Base-by-base conservation (phyloP, 53 echinoderm and acorn worm genomes). In the Henricia sp. region DNA sequence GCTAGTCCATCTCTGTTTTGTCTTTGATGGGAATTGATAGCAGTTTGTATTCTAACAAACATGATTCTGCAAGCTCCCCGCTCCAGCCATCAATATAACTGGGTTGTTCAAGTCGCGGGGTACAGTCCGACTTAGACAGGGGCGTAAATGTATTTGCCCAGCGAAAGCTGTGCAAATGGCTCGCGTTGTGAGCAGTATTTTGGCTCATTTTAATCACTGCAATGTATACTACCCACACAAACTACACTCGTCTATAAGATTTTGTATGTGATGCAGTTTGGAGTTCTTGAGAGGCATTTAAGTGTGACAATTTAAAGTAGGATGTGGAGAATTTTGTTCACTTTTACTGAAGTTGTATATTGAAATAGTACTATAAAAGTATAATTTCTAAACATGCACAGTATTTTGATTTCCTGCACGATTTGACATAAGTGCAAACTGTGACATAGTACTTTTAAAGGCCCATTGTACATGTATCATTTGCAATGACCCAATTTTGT, bases 91-190 rank as follows among this genome's bases (percentile, higher is more conserved):
- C n/a, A n/a, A n/a, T n/a, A n/a, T 70, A 70, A 84, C 58, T 70
- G 56, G 59, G 84, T 42, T 70, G 70, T 44, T 70, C 59, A 1
- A 40, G 58, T 56, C 71, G 26, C 55, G 68, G 55, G 68, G 54
- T 38, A 68, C 28, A 54, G 53, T 24, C 70, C 26, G 44, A n/a
- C 20, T 35, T 40, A 56, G 71, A 56, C 43, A 59, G 58, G 59
- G 70, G 71, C 41, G 36, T 57, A 70, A 70, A 57, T 84, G 84
- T 84, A 84, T 84, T 84, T 84, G 59, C 59, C 53, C 50, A 84
- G 71, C 58, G 44, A 56, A 84, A 84, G 84, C 84, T 84, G 84
- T 70, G 84, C 71, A 84, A 84, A 84, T 84, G 71, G 38, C 38
- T 27, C 21, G 48, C 34, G 67, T 57, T 48, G 71, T 70, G 70